A percentile compares a stretch with the other conserved stretches of the same genome.
phyloP scores from a whole-genome alignment of 2,888 invertebrate species.

The Watsonalla cultraria region DNA sequence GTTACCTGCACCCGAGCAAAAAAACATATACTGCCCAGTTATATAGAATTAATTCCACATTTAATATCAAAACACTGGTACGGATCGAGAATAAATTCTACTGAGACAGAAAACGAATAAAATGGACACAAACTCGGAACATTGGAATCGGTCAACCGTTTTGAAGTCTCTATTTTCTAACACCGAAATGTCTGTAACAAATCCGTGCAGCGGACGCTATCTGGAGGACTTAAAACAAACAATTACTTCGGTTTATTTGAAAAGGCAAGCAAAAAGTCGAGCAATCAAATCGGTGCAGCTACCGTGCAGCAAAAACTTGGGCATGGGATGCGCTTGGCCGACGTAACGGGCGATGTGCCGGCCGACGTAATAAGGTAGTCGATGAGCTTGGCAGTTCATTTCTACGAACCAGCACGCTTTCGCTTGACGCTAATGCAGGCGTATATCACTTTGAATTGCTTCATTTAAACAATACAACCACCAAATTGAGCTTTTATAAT shows the following conservation, averaged over 20 bases:
- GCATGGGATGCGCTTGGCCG: conserved; percentile 48
- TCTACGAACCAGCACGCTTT: conserved; percentile 27
- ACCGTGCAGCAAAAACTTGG: conserved; percentile 65
- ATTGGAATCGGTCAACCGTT: conserved; percentile 51
- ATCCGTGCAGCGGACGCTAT: conserved; percentile 68
- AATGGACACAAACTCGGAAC: conserved; percentile 23
- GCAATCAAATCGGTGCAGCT: conserved; percentile 75
- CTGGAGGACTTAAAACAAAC: conserved; percentile 75
- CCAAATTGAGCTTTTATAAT: neutral
- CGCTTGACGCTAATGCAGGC: conserved; percentile 20
- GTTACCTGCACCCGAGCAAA: conserved; percentile 72
- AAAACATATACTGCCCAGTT: conserved; percentile 55
- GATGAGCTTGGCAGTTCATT: conserved; percentile 38
- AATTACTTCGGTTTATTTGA: conserved; percentile 76
- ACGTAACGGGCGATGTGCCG: conserved; percentile 45
- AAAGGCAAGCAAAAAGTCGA: conserved; percentile 69
- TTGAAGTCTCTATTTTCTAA: conserved; percentile 69
- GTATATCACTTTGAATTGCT: conserved; percentile 26
- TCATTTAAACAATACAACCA: conserved; percentile 13
- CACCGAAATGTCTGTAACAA: conserved; percentile 66
- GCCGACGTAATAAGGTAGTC: conserved; percentile 59
- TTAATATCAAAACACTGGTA: conserved; percentile 42
- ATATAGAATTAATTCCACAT: conserved; percentile 72
- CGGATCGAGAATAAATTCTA: conserved; percentile 5
- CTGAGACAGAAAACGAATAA: conserved; percentile 12